Conservation (phyloP, 2,888 invertebrate genomes). For the Hyposoter didymator region DNA sequence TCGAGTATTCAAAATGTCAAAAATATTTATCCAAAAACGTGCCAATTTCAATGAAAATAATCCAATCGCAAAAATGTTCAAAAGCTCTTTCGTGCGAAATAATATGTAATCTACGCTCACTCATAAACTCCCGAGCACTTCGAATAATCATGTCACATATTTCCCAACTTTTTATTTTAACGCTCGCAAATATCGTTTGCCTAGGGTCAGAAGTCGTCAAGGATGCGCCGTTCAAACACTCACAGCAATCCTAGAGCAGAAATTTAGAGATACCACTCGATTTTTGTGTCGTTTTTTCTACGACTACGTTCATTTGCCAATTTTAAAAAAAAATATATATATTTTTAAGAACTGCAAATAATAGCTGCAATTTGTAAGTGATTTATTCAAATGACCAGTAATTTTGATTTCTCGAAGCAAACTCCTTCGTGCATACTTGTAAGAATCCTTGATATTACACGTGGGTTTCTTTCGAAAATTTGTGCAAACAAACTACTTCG, state of each 20-base stretch:
- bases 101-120: neutral
- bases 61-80: too few species aligned
- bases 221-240: neutral
- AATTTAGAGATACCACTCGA: neutral
- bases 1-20: too few species aligned
- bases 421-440: neutral
- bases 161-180: neutral
- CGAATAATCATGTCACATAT: neutral
- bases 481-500: slow-evolving; percentile 6
- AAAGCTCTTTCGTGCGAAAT: too few species aligned
- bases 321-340: neutral
- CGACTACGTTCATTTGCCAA: too few species aligned
- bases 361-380: slow-evolving; percentile 4
- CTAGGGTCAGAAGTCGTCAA: neutral
- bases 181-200: neutral
- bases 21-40: too few species aligned
- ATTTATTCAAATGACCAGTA: slow-evolving; percentile 8
- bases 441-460: slow-evolving; percentile 9
- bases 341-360: neutral
- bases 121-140: neutral
- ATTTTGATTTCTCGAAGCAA: neutral
- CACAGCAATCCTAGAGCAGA: neutral
- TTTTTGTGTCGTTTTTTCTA: neutral
- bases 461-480: slow-evolving; percentile 9
- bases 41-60: too few species aligned